Percentiles rank a stretch among this genome's conserved stretches.
These are phyloP conservation scores for Oreotrochilus melanogaster DNA, from an alignment of 2,113 vertebrate species.

Conservation along the genomic window DNA sequence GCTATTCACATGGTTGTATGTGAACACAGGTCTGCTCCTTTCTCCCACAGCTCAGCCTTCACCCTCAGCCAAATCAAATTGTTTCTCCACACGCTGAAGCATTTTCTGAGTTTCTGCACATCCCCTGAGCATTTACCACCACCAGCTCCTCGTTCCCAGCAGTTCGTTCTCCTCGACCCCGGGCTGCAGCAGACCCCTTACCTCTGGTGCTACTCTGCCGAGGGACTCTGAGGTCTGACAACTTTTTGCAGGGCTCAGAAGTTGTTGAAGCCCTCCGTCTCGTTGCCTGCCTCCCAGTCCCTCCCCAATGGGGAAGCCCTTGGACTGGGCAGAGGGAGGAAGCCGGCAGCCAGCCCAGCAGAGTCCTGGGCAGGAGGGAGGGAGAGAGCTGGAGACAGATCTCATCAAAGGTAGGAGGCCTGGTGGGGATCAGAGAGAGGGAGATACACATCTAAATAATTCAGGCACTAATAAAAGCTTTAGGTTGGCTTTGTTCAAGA, in stretches of 20 bases:
- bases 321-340: background rate
- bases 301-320: background rate
- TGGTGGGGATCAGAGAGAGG: background rate
- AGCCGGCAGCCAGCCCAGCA: background rate
- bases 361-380: background rate
- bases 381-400: background rate
- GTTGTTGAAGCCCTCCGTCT: background rate
- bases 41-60: background rate
- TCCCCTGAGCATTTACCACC: background rate
- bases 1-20: background rate
- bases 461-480: slow-evolving; percentile 22
- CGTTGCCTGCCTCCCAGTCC: background rate
- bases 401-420: slow-evolving; percentile 40
- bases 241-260: slow-evolving; percentile 14
- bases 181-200: slow-evolving; percentile 28
- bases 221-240: slow-evolving; percentile 7
- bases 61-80: background rate
- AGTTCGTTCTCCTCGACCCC: background rate
- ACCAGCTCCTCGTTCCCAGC: background rate
- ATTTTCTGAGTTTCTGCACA: background rate
- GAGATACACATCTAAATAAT: slow-evolving; percentile 54
- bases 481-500: background rate
- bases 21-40: background rate
- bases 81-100: background rate
- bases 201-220: slow-evolving; percentile 37